Evolutionary conservation across 1,140 invertebrate species (phyloP), one percentile per base, ranked within the genome.

Genomic region (Piezodorus guildinii): DNA sequence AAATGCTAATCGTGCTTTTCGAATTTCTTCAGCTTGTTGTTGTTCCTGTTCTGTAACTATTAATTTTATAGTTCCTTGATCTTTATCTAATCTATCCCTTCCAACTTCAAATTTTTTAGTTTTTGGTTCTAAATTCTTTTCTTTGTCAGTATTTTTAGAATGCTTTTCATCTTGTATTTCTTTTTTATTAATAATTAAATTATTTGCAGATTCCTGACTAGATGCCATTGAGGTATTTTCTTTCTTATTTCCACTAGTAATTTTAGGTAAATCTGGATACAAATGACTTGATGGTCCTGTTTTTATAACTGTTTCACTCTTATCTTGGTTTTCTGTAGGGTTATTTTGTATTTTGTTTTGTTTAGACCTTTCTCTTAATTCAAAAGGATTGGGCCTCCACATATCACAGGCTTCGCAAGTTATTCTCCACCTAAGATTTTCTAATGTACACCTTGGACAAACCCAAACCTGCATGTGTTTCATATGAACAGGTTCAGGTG

Each of bases 401-500:
- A 68, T 72, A 25, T 76, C 76, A 67, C 80, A 82, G 8, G 77
- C 78, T 62, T 79, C 77, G 68, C 80, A 82, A 25, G 79, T 77
- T 21, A 80, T 73, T 65, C 77, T 75, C 80, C 80, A 81, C 58
- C 75, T 72, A 6, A 76, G 74, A 68, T 82, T 82, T 69, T 78
- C 76, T 23, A 80, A 64, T 15, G 78, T 78, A 67, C 80, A 82
- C 61, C 77, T 73, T 6, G 77, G 73, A 70, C 80, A 82, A 8
- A 72, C 69, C 80, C 80, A 82, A 43, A 73, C 60, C 17, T 58
- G 62, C 27, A 43, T 44, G 10, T 19, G 30, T 60, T 60, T 60
- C 27, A 44, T 30, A 19, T 34, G 27, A 43, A 60, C 30, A 34
- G n/a, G 16, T 34, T 34, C 12, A 17, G 45, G 19, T 21, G 61